phyloP scores from a whole-genome alignment of 30 jellyfish, hydroid and myxozoan genomes.

The Chrysaora quinquecirrha region DNA sequence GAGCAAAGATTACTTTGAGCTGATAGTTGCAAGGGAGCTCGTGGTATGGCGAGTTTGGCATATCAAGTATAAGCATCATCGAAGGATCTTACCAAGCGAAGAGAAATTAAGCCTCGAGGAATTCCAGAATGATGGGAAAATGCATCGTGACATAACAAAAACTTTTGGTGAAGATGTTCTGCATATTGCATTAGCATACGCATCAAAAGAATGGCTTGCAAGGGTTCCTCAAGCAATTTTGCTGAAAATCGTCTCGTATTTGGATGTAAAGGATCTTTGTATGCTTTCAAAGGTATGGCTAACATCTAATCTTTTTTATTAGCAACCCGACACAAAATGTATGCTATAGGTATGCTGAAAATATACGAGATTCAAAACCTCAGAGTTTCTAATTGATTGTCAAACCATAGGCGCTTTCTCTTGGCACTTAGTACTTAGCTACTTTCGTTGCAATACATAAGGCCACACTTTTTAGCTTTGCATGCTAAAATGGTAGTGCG shows the following conservation, averaged over 20 bases:
- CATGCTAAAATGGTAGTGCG: too few species aligned
- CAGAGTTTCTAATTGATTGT: too few species aligned
- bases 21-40: slow-evolving; percentile 54
- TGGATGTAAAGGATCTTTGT: slow-evolving; percentile 49
- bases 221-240: slow-evolving; percentile 64
- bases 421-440: too few species aligned
- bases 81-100: slow-evolving; percentile 72
- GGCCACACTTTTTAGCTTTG: too few species aligned
- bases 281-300: slow-evolving; percentile 73
- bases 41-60: slow-evolving; percentile 87
- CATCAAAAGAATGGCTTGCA: slow-evolving; percentile 73
- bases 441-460: too few species aligned
- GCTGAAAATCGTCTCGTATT: slow-evolving; percentile 23
- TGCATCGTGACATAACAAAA: slow-evolving; percentile 52
- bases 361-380: too few species aligned
- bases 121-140: slow-evolving; percentile 55
- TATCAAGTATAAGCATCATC: slow-evolving; percentile 57
- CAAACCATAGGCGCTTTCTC: too few species aligned
- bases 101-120: slow-evolving; percentile 56
- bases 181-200: slow-evolving; percentile 71
- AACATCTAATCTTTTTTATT: too few species aligned
- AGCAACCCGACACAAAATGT: too few species aligned
- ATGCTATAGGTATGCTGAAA: too few species aligned
- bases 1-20: slow-evolving; percentile 81
- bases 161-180: slow-evolving; percentile 80